These are phyloP conservation scores for Mycetomoellerius zeteki DNA, from an alignment of 1,140 invertebrate species.

Conservation along the genomic window DNA sequence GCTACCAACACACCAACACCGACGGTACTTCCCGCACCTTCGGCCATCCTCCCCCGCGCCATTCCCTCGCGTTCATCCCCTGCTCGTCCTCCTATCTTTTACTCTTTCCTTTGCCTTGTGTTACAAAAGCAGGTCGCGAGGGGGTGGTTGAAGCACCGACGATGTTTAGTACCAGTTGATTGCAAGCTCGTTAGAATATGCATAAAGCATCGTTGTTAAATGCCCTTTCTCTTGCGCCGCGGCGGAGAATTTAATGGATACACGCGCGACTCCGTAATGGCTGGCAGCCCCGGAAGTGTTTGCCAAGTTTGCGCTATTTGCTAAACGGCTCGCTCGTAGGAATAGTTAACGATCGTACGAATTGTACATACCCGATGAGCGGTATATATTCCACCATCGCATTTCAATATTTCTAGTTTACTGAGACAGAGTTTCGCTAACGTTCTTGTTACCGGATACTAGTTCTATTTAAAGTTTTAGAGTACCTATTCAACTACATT, in stretches of 20 bases:
- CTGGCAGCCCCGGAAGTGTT: constrained; percentile 67
- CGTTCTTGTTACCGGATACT: neutral
- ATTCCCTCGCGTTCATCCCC: constrained; percentile 8
- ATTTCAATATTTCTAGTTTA: constrained; percentile 39
- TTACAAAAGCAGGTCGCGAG: constrained; percentile 65
- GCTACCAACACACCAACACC: constrained; percentile 15
- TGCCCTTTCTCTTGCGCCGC: constrained; percentile 69
- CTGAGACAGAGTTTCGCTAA: neutral
- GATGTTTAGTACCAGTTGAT: constrained; percentile 78
- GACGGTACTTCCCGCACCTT: constrained; percentile 58
- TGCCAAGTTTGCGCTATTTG: constrained; percentile 63
- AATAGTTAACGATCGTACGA: constrained; percentile 61
- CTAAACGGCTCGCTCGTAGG: constrained; percentile 61
- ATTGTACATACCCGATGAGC: constrained; percentile 53
- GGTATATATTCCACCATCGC: constrained; percentile 10
- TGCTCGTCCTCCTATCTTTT: neutral
- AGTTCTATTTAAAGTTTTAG: neutral
- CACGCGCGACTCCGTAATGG: constrained; percentile 38
- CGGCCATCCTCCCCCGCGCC: constrained; percentile 58
- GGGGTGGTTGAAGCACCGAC: constrained; percentile 66
- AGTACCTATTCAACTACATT: neutral
- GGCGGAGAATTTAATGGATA: constrained; percentile 67
- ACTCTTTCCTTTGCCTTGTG: constrained; percentile 30
- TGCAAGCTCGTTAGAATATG: constrained; percentile 78
- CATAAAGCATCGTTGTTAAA: constrained; percentile 76